These are phyloP conservation scores for Emesis furor DNA, from an alignment of 2,888 invertebrate species.

Conservation along the genomic window DNA sequence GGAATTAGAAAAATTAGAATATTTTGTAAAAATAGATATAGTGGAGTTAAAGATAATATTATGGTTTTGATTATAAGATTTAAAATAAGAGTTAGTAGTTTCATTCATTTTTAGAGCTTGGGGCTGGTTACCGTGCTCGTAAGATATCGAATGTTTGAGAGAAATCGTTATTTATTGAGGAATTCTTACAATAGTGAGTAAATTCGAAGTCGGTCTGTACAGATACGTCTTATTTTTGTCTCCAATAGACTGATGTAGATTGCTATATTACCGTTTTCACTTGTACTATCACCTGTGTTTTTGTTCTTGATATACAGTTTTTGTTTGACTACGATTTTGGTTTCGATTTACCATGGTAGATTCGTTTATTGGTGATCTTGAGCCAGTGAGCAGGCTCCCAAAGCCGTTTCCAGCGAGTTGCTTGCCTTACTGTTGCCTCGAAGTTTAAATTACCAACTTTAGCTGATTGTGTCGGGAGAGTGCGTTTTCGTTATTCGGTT, in stretches of 20 bases:
- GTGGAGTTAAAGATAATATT: slow-evolving; percentile 37
- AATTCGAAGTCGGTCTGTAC: neutral
- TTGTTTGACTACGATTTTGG: neutral
- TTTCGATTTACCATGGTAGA: neutral
- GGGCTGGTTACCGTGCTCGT: slow-evolving; percentile 64
- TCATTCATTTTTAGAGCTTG: slow-evolving; percentile 47
- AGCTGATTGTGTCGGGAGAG: too few species aligned
- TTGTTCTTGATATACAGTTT: neutral
- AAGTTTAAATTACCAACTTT: slow-evolving; percentile 66
- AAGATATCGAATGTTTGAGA: neutral
- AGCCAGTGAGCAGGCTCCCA: neutral
- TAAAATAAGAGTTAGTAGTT: neutral
- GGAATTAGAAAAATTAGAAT: neutral
- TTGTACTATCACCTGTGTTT: neutral
- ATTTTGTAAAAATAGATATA: slow-evolving; percentile 16
- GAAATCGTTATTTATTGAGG: too few species aligned
- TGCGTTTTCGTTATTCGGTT: too few species aligned
- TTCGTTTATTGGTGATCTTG: neutral
- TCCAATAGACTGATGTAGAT: slow-evolving; percentile 51
- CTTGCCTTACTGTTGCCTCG: slow-evolving; percentile 48
- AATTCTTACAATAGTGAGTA: neutral
- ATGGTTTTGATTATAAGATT: neutral
- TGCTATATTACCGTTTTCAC: neutral
- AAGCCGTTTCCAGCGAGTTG: slow-evolving; percentile 57
- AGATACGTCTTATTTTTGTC: slow-evolving; percentile 21